phyloP scores from a whole-genome alignment of 2,797 vertebrate genomes.

The Sparus aurata region DNA sequence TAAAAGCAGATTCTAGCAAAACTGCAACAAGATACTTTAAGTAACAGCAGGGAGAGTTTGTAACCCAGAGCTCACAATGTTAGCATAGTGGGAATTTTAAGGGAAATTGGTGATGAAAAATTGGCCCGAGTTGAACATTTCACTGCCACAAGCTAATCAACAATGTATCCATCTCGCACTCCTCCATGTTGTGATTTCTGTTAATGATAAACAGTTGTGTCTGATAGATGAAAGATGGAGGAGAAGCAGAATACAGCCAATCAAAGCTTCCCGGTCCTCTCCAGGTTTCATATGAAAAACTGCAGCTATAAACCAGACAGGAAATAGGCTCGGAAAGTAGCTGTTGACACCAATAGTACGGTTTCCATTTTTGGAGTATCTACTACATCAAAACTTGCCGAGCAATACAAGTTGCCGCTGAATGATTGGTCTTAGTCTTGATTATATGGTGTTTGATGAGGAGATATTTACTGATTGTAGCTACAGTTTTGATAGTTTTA shows the following conservation, averaged over 20 bases:
- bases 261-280: not conserved
- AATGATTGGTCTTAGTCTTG: not conserved
- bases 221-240: not conserved
- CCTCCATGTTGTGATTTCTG: conserved; percentile 6
- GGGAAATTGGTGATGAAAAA: not conserved
- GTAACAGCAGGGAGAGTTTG: not conserved
- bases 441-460: not conserved
- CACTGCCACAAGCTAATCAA: not conserved
- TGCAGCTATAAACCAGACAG: not conserved
- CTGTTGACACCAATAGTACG: not conserved
- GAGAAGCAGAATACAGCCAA: conserved; percentile 18
- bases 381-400: not conserved
- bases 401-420: not conserved
- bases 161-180: conserved; percentile 10
- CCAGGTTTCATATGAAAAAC: not conserved
- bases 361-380: not conserved
- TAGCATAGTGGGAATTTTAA: not conserved
- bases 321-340: not conserved
- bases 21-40: not conserved
- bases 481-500: not conserved
- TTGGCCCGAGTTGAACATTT: not conserved
- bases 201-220: conserved; percentile 13
- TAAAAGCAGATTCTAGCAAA: not conserved
- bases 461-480: not conserved
- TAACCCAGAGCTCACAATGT: not conserved